Base-by-base conservation (phyloP, 2,797 vertebrate genomes). In the Limosa lapponica region DNA sequence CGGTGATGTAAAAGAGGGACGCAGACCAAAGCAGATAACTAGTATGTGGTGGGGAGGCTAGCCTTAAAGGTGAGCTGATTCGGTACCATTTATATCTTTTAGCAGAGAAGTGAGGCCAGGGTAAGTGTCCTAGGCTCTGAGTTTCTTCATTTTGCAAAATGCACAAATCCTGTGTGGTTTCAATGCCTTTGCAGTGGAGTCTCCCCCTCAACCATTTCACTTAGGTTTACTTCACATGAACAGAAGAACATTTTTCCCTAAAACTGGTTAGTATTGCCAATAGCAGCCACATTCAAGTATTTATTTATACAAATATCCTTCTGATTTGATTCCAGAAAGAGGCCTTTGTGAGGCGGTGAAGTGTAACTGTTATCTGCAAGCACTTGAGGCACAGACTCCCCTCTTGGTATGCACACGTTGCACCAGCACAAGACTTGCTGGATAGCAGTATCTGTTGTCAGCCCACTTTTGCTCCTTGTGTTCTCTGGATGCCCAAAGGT, bases 311-410 rank as follows among this genome's bases (percentile, higher is more conserved):
- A 82, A 79, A 51, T 73, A 58, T 30, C 55, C 17, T 81, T 90
- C 54, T 70, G 39, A 71, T 80, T 77, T 77, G 22, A 64, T 71
- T 91, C 49, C 57, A 83, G 62, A 95, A 94, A 67, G 55, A 23
- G 73, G 52, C 28, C 20, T 72, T 77, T 61, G 27, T 77, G 48
- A 87, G 32, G 23, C 1, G 0, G 11, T 64, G 43, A 77, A 44
- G 61, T 69, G 14, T 61, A 59, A 61, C n/a, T 79, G 48, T 28
- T 79, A n/a, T 11, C 65, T 17, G 66, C 28, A 52, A 79, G 25
- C 15, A 30, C 36, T 91, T 37, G 34, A 59, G 20, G 34, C 49
- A 52, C 16, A 74, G 36, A 36, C 24, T 83, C 19, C 30, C 4
- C 4, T 64, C 64, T 41, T 64, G 54, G 28, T 66, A 13, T 58